These are phyloP conservation scores for Forpus xanthops DNA, from an alignment of 2,797 vertebrate species.

Conservation along the genomic window DNA sequence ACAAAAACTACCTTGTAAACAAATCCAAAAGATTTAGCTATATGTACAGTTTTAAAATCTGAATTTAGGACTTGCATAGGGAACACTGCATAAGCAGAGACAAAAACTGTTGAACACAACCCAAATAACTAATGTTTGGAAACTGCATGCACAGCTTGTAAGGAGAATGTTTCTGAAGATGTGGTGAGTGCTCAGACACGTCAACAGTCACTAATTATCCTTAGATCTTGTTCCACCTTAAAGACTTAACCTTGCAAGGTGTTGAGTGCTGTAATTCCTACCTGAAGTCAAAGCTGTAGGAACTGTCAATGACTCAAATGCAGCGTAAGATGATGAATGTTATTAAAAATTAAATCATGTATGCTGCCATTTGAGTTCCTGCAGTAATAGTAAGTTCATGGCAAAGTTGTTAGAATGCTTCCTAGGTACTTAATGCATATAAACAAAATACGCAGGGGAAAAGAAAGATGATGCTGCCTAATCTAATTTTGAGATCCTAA, in stretches of 20 bases:
- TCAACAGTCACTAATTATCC: neutral
- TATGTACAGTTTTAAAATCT: neutral
- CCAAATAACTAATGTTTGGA: neutral
- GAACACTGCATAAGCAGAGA: neutral
- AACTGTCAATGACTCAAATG: neutral
- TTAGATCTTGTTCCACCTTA: neutral
- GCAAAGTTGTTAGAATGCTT: neutral
- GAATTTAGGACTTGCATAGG: neutral
- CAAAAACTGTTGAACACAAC: neutral
- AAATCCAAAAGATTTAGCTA: neutral
- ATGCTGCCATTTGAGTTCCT: neutral
- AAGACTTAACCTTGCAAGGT: neutral
- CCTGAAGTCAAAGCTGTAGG: neutral
- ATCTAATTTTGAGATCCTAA: neutral
- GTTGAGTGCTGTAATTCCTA: neutral
- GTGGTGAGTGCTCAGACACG: neutral
- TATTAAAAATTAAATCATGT: constrained; percentile 25
- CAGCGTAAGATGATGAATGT: neutral
- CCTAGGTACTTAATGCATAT: neutral
- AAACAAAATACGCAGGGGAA: neutral
- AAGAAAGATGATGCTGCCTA: neutral
- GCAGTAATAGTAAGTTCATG: neutral
- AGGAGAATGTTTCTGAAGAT: neutral
- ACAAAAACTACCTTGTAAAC: neutral
- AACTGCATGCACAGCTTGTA: neutral